Evolutionary conservation across 2,888 invertebrate species (phyloP).

Genomic region (Orthosia cruda): DNA sequence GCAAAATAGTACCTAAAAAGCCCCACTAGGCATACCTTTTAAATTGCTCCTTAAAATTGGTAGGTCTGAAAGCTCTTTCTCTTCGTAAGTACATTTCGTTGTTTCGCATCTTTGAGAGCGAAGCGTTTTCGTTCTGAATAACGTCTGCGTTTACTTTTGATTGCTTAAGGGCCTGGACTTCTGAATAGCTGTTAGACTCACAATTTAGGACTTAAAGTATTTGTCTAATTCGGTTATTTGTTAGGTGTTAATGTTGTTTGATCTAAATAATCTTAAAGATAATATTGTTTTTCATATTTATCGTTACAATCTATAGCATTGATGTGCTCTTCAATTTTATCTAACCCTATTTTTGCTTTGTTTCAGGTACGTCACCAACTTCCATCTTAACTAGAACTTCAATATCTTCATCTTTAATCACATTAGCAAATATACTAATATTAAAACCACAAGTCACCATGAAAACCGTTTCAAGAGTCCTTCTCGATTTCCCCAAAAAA

Average conservation of each 20-base stretch:
- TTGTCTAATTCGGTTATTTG: slow-evolving; percentile 30
- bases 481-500: slow-evolving; percentile 50
- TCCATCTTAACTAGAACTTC: neutral
- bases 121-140: slow-evolving; percentile 58
- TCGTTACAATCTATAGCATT: neutral
- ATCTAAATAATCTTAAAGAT: neutral
- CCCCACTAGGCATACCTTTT: slow-evolving; percentile 68
- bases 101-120: slow-evolving; percentile 64
- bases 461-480: slow-evolving; percentile 28
- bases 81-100: slow-evolving; percentile 68
- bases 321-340: neutral
- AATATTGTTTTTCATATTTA: neutral
- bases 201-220: slow-evolving; percentile 23
- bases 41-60: slow-evolving; percentile 67
- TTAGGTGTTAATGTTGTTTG: slow-evolving; percentile 17
- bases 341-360: slow-evolving; percentile 58
- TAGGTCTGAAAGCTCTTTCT: slow-evolving; percentile 65
- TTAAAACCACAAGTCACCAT: slow-evolving; percentile 51
- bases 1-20: slow-evolving; percentile 69
- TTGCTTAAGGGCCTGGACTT: slow-evolving; percentile 48
- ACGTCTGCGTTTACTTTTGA: slow-evolving; percentile 63
- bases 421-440: slow-evolving; percentile 20
- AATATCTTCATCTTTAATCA: slow-evolving; percentile 17
- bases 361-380: slow-evolving; percentile 75
- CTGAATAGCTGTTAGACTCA: slow-evolving; percentile 41